Base-by-base conservation (phyloP, 1,140 invertebrate genomes). In the Radopholus similis region DNA sequence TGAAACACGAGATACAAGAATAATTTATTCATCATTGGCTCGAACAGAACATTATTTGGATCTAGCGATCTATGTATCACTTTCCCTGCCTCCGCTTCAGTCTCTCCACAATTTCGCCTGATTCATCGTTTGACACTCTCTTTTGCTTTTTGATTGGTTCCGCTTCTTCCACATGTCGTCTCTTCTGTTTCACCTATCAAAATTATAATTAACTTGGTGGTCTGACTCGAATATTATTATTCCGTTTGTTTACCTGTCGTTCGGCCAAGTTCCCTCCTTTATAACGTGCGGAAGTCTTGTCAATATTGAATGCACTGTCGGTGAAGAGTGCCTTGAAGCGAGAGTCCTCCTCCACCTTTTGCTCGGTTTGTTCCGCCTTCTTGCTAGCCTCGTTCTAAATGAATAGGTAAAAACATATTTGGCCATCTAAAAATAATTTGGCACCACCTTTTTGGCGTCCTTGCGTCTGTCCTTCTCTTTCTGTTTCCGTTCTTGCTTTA, bases 291-390 rank as follows among this genome's bases (percentile, higher is more conserved):
- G 72, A 88, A 90, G 4, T 87, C 88, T 68, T 96, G 90, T 81
- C 78, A 49, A 81, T 81, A 2, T 77, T 71, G 54, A 81, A 81
- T 21, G 71, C 75, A 60, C 75, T 78, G 49, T 75, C 67, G 32
- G 72, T 73, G 58, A 83, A 81, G 2, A 81, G 63, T 18, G 78
- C 73, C 6, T 63, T 35, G 63, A 81, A 81, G 77, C 93, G 86
- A 13, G 88, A 75, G 85, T 96, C 93, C 35, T 88, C 82, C 0
- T 95, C 86, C 34, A 93, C 85, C 85, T 90, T 30, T 53, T 42
- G 18, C 38, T 66, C 60, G 11, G 53, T 56, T 42, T 34, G 26
- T 30, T 55, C 54, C 34, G 21, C 15, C 18, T 42, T 67, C 44
- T 26, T 56, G 28, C 30, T 64, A 9, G 6, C 32, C 1, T 74